These are phyloP conservation scores for Chloroceryle inda DNA, from an alignment of 2,797 vertebrate species.

Conservation along the genomic window DNA sequence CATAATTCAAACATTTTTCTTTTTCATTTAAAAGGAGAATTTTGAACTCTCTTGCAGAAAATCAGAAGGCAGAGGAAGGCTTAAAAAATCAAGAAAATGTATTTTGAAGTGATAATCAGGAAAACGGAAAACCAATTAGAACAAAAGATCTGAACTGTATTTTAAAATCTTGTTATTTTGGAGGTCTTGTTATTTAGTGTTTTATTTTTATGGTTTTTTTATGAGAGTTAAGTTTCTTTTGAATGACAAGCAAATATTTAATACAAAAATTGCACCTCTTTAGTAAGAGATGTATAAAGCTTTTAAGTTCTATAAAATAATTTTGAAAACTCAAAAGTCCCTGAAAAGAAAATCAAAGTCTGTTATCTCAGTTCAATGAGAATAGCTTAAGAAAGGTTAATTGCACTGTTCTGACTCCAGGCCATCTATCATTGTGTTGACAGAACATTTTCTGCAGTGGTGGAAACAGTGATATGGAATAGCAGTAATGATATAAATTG, in stretches of 20 bases:
- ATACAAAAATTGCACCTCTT: background rate
- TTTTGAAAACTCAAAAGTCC: background rate
- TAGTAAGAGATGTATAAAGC: background rate
- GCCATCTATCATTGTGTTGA: background rate
- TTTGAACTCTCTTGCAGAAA: background rate
- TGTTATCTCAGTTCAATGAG: background rate
- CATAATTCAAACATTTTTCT: background rate
- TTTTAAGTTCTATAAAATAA: background rate
- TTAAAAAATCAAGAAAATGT: background rate
- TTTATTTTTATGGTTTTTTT: background rate
- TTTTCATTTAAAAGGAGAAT: background rate
- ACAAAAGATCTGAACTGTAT: background rate
- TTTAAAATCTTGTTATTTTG: background rate
- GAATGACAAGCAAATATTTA: background rate
- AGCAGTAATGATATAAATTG: background rate
- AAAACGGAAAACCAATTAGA: background rate
- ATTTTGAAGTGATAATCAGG: background rate
- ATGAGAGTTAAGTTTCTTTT: background rate
- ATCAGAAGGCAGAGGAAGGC: background rate
- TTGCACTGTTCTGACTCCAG: background rate
- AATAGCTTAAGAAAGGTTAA: slow-evolving; percentile 44
- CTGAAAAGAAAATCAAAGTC: background rate
- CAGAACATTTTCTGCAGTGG: background rate
- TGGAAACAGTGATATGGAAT: background rate
- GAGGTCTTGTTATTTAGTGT: background rate